phyloP scores from a whole-genome alignment of 2,888 invertebrate genomes.

The Glyphotaelius pellucidus region DNA sequence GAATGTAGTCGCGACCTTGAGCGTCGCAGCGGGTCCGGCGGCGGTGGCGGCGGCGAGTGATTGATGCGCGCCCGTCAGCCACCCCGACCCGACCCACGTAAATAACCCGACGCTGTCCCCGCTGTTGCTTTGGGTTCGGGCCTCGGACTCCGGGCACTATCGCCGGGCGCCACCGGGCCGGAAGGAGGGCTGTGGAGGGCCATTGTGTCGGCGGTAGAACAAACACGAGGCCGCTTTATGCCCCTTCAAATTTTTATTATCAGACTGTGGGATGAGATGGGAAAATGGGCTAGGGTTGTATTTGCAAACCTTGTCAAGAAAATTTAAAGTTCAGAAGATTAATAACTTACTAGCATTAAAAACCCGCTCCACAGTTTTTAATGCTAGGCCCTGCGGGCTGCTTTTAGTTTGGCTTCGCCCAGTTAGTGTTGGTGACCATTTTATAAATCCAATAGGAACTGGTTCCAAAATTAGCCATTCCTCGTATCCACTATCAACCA shows the following conservation, averaged over 20 bases:
- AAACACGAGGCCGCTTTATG: slow-evolving; percentile 36
- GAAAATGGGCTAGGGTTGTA: not conserved
- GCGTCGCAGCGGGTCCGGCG: not conserved
- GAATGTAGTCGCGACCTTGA: not conserved
- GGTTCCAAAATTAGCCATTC: too few species aligned
- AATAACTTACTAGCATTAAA: not conserved
- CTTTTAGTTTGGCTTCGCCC: too few species aligned
- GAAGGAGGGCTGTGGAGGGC: not conserved
- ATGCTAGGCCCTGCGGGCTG: too few species aligned
- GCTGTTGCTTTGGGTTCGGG: not conserved
- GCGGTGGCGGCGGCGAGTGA: not conserved
- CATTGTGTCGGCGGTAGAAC: slow-evolving; percentile 35
- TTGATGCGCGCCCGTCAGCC: slow-evolving; percentile 22
- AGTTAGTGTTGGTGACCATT: too few species aligned
- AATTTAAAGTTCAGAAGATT: not conserved
- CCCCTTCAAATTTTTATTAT: slow-evolving; percentile 39
- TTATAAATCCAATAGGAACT: too few species aligned
- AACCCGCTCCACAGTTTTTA: too few species aligned
- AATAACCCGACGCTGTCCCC: not conserved
- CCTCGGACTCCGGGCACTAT: not conserved
- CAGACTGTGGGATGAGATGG: not conserved
- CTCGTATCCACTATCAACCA: too few species aligned
- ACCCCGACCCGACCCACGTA: not conserved
- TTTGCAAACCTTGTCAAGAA: not conserved
- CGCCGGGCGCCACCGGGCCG: not conserved